phyloP scores from a whole-genome alignment of 2,888 invertebrate species.

The Chaetogeoica ovagalla region DNA sequence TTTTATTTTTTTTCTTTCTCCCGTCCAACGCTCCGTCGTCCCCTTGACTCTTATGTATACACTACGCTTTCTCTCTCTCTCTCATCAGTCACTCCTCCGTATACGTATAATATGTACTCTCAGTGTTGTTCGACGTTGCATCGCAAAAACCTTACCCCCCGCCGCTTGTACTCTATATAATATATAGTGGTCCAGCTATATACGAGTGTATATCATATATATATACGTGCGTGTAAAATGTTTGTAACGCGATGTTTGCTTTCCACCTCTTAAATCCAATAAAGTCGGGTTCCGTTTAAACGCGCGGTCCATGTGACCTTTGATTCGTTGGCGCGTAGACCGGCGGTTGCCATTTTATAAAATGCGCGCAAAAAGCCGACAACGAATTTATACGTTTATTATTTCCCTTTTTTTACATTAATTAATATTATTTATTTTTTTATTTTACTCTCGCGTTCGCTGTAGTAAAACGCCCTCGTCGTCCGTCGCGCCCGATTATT shows the following conservation, averaged over 20 bases:
- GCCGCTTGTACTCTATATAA: neutral
- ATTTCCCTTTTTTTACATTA: slow-evolving; percentile 9
- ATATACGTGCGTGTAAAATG: neutral
- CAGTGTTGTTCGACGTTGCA: slow-evolving; percentile 34
- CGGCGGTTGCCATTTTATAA: slow-evolving; percentile 27
- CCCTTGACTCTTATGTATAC: slow-evolving; percentile 14
- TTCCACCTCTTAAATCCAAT: slow-evolving; percentile 50
- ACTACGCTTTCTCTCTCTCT: neutral
- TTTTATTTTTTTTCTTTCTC: slow-evolving; percentile 6
- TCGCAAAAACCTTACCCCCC: slow-evolving; percentile 21
- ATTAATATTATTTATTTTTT: too few species aligned
- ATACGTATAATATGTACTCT: neutral
- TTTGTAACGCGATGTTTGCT: slow-evolving; percentile 43
- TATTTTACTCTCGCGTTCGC: neutral
- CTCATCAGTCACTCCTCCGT: neutral
- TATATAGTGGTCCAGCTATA: neutral
- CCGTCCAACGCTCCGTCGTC: neutral
- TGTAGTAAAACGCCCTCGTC: neutral
- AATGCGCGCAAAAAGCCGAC: slow-evolving; percentile 19
- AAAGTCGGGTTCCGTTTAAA: slow-evolving; percentile 50
- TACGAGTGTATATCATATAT: neutral
- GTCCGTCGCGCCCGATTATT: neutral
- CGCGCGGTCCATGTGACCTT: slow-evolving; percentile 32
- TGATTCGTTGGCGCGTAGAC: slow-evolving; percentile 25
- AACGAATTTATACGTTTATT: slow-evolving; percentile 9